A percentile compares a stretch with the other conserved stretches of the same genome.
These are phyloP conservation scores for Puntigrus tetrazona DNA, from an alignment of 2,113 vertebrate genomes.

Conservation along the genomic window DNA sequence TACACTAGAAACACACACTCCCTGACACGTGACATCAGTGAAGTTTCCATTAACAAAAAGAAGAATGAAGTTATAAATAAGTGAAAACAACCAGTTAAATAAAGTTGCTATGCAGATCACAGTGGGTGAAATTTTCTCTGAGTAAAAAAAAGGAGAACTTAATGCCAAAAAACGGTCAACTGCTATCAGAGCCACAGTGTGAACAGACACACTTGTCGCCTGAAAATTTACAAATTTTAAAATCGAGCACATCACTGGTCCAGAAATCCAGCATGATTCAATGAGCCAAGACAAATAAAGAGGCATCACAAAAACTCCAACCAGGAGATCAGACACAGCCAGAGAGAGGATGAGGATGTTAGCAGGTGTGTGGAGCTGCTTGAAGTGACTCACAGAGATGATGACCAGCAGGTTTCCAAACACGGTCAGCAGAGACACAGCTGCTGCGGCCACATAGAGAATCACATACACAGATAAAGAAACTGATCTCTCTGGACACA, in stretches of 20 bases:
- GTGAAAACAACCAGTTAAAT: constrained; percentile 26
- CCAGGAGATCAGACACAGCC: constrained; percentile 54
- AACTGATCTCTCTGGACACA: constrained; percentile 47
- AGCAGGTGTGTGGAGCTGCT: constrained; percentile 61
- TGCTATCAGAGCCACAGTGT: constrained; percentile 57
- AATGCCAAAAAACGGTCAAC: constrained; percentile 58
- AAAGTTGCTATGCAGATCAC: constrained; percentile 11
- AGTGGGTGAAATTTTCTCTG: constrained; percentile 38
- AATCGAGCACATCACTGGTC: constrained; percentile 8
- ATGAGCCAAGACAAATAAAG: constrained; percentile 51
- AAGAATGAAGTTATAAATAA: constrained; percentile 28
- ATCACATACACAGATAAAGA: constrained; percentile 39
- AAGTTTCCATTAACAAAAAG: constrained; percentile 22
- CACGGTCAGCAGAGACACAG: constrained; percentile 67
- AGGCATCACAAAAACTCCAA: constrained; percentile 75
- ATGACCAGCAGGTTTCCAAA: constrained; percentile 63
- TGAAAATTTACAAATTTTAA: neutral
- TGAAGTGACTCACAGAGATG: constrained; percentile 60
- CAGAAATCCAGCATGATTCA: constrained; percentile 52
- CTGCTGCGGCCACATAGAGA: constrained; percentile 61
- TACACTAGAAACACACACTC: neutral
- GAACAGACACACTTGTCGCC: constrained; percentile 40
- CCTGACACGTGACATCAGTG: constrained; percentile 28
- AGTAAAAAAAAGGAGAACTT: constrained; percentile 49
- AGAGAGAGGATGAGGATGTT: constrained; percentile 62